Evolutionary conservation across 2,113 vertebrate species (phyloP), one percentile per base, ranked within the genome.

Genomic region (Myrmecobius fasciatus): DNA sequence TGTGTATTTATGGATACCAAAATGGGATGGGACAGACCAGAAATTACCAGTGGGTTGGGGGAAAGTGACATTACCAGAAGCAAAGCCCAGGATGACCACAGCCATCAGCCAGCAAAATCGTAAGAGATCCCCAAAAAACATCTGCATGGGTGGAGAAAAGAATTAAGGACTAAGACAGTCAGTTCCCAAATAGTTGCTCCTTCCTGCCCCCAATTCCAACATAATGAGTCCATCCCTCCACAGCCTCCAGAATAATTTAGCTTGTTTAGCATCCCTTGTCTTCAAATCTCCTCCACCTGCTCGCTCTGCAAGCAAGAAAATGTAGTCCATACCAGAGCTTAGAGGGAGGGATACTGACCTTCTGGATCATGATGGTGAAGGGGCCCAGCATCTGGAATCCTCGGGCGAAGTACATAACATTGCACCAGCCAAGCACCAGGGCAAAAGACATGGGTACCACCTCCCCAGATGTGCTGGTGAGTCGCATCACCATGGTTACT

Each of bases 301-400:
- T 43, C 6, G n/a, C 14, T n/a, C 14, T 2, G 3, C 60, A 83
- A 43, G 17, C 67, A 83, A 83, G 67, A 43, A 83, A 20, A 43
- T 3, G 7, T 20, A 24, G 2, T 83, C 20, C 36, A 83, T 20
- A 17, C 67, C 17, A 43, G 20, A 83, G 43, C n/a, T 20, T 24
- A 2, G n/a, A 83, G 3, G 36, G 25, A 20, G 52, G 22, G 47
- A 46, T 67, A 96, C 97, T 0, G 25, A 99, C 99, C 99, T 99
- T 99, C 97, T 99, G 99, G 96, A 99, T 99, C 99, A 99, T 99
- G 98, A 99, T 99, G 98, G 99, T 99, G 91, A 99, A 99, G 3
- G 99, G 99, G 0, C 99, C 99, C 0, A 99, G 98, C 99, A 99
- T 99, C 98, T 99, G 99, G 97, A 99, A 99, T 53, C 99, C 99